These are phyloP conservation scores for Drosophila hamatofila DNA, from an alignment of 2,888 invertebrate species.

Conservation along the genomic window DNA sequence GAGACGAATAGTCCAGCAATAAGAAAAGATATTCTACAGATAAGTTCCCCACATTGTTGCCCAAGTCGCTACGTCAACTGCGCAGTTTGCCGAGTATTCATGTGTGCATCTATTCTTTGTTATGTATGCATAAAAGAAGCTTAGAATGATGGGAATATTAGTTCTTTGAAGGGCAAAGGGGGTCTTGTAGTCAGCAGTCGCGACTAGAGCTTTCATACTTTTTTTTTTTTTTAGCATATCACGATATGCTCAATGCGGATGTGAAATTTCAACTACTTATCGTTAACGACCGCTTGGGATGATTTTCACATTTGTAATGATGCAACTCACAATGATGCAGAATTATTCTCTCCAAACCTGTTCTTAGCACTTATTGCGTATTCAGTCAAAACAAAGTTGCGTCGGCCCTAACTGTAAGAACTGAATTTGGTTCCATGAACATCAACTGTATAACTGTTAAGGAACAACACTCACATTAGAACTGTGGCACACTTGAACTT, in stretches of 20 bases:
- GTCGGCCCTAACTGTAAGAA: background rate
- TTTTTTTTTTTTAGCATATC: background rate
- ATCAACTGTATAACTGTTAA: conserved; percentile 7
- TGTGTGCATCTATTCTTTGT: too few species aligned
- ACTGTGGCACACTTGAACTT: conserved; percentile 20
- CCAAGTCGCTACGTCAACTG: too few species aligned
- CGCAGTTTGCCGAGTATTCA: too few species aligned
- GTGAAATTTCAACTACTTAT: background rate
- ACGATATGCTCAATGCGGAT: conserved; percentile 3
- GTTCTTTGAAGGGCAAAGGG: too few species aligned
- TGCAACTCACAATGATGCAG: background rate
- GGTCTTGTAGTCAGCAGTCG: too few species aligned
- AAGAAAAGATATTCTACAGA: too few species aligned
- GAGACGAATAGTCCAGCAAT: too few species aligned
- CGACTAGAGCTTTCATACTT: too few species aligned
- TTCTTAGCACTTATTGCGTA: background rate
- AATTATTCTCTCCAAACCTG: background rate
- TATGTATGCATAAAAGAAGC: too few species aligned
- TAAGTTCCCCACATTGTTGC: too few species aligned
- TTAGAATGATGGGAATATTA: too few species aligned
- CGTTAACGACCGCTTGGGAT: background rate
- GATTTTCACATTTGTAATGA: conserved; percentile 1
- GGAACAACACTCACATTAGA: conserved; percentile 36
- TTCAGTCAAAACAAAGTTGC: too few species aligned
- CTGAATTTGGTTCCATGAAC: background rate